These are phyloP conservation scores for Megalopta genalis DNA, from an alignment of 1,140 invertebrate species.

Conservation along the genomic window DNA sequence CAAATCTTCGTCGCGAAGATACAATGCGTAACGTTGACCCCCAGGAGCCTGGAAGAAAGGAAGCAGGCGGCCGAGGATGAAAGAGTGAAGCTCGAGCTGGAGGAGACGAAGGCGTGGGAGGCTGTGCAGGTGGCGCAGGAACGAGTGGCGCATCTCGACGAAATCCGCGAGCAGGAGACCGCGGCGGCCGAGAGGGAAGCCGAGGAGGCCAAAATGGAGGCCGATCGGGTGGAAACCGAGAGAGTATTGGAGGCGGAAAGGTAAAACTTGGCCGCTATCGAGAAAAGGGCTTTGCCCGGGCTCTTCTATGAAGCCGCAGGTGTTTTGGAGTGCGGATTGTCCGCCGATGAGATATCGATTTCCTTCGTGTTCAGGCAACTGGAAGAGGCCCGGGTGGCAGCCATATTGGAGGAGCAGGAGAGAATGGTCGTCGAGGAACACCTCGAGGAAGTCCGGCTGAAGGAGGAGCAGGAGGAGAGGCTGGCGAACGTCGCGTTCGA, in stretches of 20 bases:
- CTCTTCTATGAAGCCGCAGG: neutral
- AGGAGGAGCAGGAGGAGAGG: constrained; percentile 72
- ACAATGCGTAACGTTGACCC: neutral
- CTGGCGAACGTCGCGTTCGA: constrained; percentile 46
- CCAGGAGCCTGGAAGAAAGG: constrained; percentile 69
- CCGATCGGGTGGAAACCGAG: constrained; percentile 65
- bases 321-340: neutral
- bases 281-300: too few relatives aligned
- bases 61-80: constrained; percentile 70
- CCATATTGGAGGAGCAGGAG: constrained; percentile 66
- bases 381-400: constrained; percentile 61
- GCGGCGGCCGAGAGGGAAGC: constrained; percentile 69
- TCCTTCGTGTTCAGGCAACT: constrained; percentile 57
- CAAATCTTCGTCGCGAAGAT: neutral
- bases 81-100: constrained; percentile 67
- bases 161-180: constrained; percentile 75
- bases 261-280: constrained; percentile 40
- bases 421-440: constrained; percentile 61
- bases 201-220: constrained; percentile 71
- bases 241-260: constrained; percentile 66
- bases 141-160: constrained; percentile 64
- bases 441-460: constrained; percentile 63
- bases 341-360: neutral
- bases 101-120: constrained; percentile 70
- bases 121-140: constrained; percentile 69